Base-by-base conservation (phyloP, 1,140 invertebrate genomes). In the Yoshiicerus persimilis region DNA sequence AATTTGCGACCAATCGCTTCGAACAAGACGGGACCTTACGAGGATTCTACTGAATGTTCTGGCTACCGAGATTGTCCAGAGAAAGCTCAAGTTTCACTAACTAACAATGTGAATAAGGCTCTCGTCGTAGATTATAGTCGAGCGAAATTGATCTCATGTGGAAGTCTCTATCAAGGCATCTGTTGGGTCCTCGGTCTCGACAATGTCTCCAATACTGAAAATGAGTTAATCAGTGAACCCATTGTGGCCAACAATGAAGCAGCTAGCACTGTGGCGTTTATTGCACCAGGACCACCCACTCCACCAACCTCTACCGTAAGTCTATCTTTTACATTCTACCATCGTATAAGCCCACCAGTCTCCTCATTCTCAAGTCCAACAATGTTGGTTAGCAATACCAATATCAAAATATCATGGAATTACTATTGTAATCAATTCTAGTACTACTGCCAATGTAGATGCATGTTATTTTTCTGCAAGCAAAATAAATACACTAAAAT, bases 241-340 rank as follows among this genome's bases (percentile, higher is more conserved):
- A 91, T 91, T 80, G 90, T 91, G 8, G 97, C 98, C 0, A 99
- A 99, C 92, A 98, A 98, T 93, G 96, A 95, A 38, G 97, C 95
- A 34, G 96, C 98, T 0, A 98, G 98, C 0, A 99, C 98, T 8
- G 97, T 99, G 38, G 98, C 97, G 38, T 99, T 99, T 92, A 98
- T 99, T 90, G 98, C 98, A 0, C 97, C 97, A 0, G 98, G 98
- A 0, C 98, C 98, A 27, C 95, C 96, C 0, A 95, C 95, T 92
- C 93, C 94, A 41, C 96, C 97, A 4, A 96, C 97, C 32, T 95
- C 96, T 25, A 90, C 88, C 10, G 90, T 90, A 88, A 85, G 88
- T 86, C 47, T 27, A 3, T 62, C 38, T 56, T n/a, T 2, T n/a
- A 16, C n/a, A 1, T 20, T 5, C 11, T 47, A 47, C 11, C 20